Percentiles rank a stretch among this genome's conserved stretches.
phyloP scores from a whole-genome alignment of 2,113 vertebrate species.

The Caretta caretta region DNA sequence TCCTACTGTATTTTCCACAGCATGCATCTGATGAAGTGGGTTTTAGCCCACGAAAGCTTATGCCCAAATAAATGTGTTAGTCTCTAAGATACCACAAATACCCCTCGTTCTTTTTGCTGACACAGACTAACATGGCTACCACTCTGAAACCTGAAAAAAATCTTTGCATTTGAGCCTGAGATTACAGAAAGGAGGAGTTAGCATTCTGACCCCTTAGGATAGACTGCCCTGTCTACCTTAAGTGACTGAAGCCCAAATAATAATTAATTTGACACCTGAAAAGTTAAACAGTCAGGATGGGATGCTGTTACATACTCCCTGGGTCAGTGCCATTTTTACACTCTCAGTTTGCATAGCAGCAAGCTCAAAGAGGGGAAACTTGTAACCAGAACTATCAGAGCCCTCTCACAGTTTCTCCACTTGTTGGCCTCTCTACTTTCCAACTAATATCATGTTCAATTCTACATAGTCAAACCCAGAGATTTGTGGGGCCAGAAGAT shows the following conservation, averaged over 20 bases:
- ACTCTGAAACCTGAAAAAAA: no score
- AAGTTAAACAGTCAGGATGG: neutral
- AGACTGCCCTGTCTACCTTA: neutral
- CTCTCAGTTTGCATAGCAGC: neutral
- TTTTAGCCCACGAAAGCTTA: no score
- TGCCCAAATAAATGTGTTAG: no score
- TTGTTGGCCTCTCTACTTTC: neutral
- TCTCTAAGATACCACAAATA: no score
- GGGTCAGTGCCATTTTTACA: neutral
- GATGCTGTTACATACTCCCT: neutral
- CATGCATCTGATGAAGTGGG: no score
- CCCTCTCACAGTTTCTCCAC: neutral
- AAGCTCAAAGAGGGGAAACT: neutral
- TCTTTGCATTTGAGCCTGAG: neutral
- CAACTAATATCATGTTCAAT: neutral
- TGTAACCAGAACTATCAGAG: neutral
- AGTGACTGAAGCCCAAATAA: neutral
- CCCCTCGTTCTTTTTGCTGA: no score
- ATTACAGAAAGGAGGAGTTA: neutral
- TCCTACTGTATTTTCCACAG: no score
- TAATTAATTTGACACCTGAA: neutral
- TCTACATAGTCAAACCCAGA: neutral
- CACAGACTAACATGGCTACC: no score
- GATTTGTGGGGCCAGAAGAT: neutral
- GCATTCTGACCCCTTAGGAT: neutral